Evolutionary conservation across 1,140 invertebrate species (phyloP).

Genomic region (Leptopilina clavipes): DNA sequence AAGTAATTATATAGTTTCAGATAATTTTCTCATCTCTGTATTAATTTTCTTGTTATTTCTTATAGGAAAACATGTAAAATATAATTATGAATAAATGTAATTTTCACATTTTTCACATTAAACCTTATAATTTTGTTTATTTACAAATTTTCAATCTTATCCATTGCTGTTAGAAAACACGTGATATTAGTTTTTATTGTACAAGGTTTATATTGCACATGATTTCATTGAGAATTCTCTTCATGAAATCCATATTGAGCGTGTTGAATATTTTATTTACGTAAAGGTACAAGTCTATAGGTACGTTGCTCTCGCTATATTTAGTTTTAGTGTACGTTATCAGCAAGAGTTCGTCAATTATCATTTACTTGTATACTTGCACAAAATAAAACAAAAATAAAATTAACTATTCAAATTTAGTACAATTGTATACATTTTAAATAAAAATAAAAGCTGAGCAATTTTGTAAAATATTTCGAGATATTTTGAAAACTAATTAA

Average conservation of each 20-base stretch:
- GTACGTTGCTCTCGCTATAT: slow-evolving; percentile 13
- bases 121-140: background rate
- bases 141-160: background rate
- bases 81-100: no score
- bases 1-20: no score
- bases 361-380: background rate
- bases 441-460: no score
- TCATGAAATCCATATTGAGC: slow-evolving; percentile 19
- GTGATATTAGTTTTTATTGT: background rate
- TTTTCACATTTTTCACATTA: background rate
- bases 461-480: no score
- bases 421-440: background rate
- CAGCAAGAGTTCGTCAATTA: background rate
- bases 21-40: no score
- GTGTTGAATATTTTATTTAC: slow-evolving; percentile 26
- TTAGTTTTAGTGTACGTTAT: slow-evolving; percentile 3
- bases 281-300: slow-evolving; percentile 6
- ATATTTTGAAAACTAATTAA: no score
- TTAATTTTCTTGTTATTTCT: no score
- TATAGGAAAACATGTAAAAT: no score
- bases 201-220: slow-evolving; percentile 18
- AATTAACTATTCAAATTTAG: background rate
- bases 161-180: background rate
- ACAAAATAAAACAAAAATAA: background rate
- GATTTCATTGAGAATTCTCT: slow-evolving; percentile 30